Evolutionary conservation across 2,888 invertebrate species (phyloP), one percentile per base, ranked within the genome.

Genomic region (Scrobipalpa costella): DNA sequence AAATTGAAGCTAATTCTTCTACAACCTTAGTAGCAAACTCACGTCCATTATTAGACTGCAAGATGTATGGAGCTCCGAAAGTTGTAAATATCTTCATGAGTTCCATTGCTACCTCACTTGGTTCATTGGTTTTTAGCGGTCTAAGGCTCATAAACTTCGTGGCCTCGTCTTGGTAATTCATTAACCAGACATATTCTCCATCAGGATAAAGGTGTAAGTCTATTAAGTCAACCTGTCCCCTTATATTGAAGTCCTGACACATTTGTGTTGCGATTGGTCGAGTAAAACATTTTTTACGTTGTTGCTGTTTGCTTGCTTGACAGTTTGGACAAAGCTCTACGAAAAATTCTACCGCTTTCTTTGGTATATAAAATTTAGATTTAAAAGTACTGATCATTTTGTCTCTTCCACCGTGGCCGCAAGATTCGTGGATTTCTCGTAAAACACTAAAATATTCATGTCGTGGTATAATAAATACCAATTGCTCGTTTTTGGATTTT

Each of bases 81-180:
- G 19, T 19, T 15, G 69, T 64, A 69, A 73, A 73, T 36, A 73
- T 73, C 59, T 61, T 72, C 68, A 75, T 70, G 69, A 73, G 33
- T 57, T 77, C 74, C 7, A 64, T 64, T 9, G 77, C 74, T 0
- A 81, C 75, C 71, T 78, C 78, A 50, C 61, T 67, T 2, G 74
- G 77, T 17, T 67, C 7, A 7, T 59, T 44, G 13, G 19, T 59
- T 21, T 44, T 44, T 2, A 59, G n/a, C 8, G 58, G 58, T 19
- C 58, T 40, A 17, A 59, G 38, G 21, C 17, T 11, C 9, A 38
- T 11, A 21, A 59, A 59, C 40, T 27, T 59, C 21, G 40, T 59
- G 6, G 38, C 17, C 8, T 44, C 19, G 40, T 59, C 58, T 21
- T 59, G 44, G 19, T 58, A 58, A 19, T 40, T 15, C 7, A 59